Evolutionary conservation across 2,888 invertebrate species (phyloP).

Genomic region (Gerosis bhagava): DNA sequence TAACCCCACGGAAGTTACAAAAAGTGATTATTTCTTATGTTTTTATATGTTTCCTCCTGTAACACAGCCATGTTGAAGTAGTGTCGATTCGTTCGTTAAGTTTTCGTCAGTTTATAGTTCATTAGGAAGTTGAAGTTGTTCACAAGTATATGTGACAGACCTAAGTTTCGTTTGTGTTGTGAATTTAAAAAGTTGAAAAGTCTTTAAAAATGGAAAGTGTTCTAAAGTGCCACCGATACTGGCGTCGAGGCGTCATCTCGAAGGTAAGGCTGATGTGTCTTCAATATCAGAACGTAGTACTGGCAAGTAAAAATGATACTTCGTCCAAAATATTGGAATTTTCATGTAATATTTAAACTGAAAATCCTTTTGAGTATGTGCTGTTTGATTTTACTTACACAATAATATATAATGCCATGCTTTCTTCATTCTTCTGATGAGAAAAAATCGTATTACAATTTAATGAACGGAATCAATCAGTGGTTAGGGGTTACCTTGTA

Average conservation of each 20-base stretch:
- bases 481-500: too few relatives aligned
- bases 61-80: slow-evolving; percentile 82
- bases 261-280: slow-evolving; percentile 83
- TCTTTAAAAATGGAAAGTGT: slow-evolving; percentile 79
- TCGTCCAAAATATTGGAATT: slow-evolving; percentile 16
- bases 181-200: slow-evolving; percentile 72
- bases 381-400: slow-evolving; percentile 21
- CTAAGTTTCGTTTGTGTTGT: slow-evolving; percentile 80
- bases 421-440: slow-evolving; percentile 17
- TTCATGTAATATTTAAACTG: slow-evolving; percentile 7
- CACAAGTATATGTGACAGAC: slow-evolving; percentile 81
- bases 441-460: too few relatives aligned
- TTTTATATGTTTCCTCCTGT: slow-evolving; percentile 73
- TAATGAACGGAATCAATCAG: too few relatives aligned
- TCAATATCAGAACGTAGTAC: slow-evolving; percentile 76
- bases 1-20: slow-evolving; percentile 73
- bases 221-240: slow-evolving; percentile 78
- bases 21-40: slow-evolving; percentile 81
- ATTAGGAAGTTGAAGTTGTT: slow-evolving; percentile 71
- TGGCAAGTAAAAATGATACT: slow-evolving; percentile 34
- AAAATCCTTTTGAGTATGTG: slow-evolving; percentile 7
- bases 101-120: slow-evolving; percentile 74
- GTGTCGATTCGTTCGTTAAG: slow-evolving; percentile 74
- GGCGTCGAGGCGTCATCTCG: slow-evolving; percentile 76
- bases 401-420: slow-evolving; percentile 29